A percentile compares a stretch with the other conserved stretches of the same genome.
Conservation (phyloP, 1,140 invertebrate species). For the Pachypsylla venusta region DNA sequence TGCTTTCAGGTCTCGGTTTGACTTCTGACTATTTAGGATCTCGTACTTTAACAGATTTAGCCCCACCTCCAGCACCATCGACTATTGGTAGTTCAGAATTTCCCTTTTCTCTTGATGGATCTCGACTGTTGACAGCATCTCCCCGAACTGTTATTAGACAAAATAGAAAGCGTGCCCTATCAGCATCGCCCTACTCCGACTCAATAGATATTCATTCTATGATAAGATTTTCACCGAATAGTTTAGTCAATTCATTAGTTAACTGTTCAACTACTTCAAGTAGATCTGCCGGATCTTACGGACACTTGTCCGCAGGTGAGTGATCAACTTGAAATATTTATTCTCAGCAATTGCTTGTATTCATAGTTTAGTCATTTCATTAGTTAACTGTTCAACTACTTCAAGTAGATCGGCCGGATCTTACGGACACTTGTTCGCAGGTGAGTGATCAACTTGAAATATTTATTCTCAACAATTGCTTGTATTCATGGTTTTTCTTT, state of each 20-base stretch:
- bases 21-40: background rate
- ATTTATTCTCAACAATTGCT: too few relatives aligned
- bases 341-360: too few relatives aligned
- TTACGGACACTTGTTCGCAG: constrained; percentile 84
- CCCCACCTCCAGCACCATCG: background rate
- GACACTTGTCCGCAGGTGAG: constrained; percentile 76
- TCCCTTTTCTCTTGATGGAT: background rate
- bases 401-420: constrained; percentile 79
- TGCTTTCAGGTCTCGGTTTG: constrained; percentile 1
- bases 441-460: too few relatives aligned
- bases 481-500: too few relatives aligned
- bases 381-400: constrained; percentile 63
- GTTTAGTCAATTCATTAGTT: constrained; percentile 66
- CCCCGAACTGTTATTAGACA: background rate
- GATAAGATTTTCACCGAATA: constrained; percentile 88
- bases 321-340: too few relatives aligned
- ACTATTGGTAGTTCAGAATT: background rate
- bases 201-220: constrained; percentile 79
- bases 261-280: constrained; percentile 65
- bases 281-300: constrained; percentile 80
- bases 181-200: constrained; percentile 87
- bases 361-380: constrained; percentile 68
- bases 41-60: background rate
- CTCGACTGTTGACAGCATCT: background rate
- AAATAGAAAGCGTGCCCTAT: constrained; percentile 77